Percentiles rank a stretch among this genome's conserved stretches.
Evolutionary conservation across 1,140 invertebrate species (phyloP).

Genomic region (Microplitis demolitor): DNA sequence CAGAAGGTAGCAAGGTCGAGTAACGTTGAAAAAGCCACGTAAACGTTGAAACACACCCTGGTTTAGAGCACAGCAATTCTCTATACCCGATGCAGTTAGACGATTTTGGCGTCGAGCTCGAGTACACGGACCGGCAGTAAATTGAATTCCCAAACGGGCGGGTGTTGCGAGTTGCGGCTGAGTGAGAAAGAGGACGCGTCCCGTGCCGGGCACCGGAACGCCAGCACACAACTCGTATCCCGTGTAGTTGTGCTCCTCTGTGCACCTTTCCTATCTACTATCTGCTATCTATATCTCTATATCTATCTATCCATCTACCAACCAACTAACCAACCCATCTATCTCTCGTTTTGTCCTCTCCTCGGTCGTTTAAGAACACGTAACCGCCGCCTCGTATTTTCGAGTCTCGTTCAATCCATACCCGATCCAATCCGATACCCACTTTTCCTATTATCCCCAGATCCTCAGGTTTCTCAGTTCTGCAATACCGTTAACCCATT

Average conservation of each 20-base stretch:
- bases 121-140: slow-evolving; percentile 47
- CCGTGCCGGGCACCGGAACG: slow-evolving; percentile 55
- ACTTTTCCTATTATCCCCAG: slow-evolving; percentile 14
- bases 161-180: slow-evolving; percentile 51
- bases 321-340: neutral
- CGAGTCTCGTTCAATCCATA: slow-evolving; percentile 4
- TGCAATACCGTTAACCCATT: neutral
- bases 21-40: neutral
- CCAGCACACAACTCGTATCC: slow-evolving; percentile 33
- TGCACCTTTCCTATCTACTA: neutral
- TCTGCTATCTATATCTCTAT: neutral
- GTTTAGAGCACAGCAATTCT: too few relatives aligned
- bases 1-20: neutral
- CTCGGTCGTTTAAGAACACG: neutral
- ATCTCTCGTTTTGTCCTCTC: too few relatives aligned
- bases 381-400: neutral
- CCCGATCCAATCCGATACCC: slow-evolving; percentile 2
- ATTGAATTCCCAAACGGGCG: slow-evolving; percentile 63
- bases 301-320: neutral
- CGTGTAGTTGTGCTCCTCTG: neutral
- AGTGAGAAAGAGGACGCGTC: slow-evolving; percentile 36
- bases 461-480: neutral
- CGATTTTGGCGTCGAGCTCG: slow-evolving; percentile 18
- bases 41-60: slow-evolving; percentile 10
- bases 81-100: slow-evolving; percentile 6